Base-by-base conservation (phyloP, 2,113 vertebrate genomes). In the Oncorhynchus tshawytscha region DNA sequence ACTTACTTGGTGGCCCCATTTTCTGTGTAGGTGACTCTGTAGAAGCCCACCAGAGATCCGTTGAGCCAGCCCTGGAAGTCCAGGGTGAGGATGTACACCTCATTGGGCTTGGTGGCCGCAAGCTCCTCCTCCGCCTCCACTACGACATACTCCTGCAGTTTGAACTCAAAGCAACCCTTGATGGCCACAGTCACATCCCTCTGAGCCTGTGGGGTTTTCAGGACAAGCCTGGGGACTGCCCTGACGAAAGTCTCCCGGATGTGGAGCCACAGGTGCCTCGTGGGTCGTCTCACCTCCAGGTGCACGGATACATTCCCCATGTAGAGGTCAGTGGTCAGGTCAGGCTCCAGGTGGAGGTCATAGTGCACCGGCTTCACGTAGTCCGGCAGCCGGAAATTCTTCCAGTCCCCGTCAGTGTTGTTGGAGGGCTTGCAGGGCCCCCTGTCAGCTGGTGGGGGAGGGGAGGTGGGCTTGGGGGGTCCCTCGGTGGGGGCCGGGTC, bases 11-110 rank as follows among this genome's bases (percentile, higher is more conserved):
- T 85, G 4, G 67, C 0, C 25, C 90, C 94, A 0, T 89, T 60
- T 77, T 98, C 97, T 2, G 45, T 79, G 86, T 99, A 99, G 1
- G 95, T 94, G 24, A 97, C 98, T 73, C 91, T 93, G 77, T 99
- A 99, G 83, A 99, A 99, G 0, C 98, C 98, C 82, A 99, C 97
- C 31, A 99, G 92, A 0, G 97, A 97, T 74, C 94, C 94, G 0
- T 95, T 96, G 67, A 99, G 94, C 93, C 93, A 94, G 77, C 96
- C 97, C 49, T 94, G 90, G 86, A 99, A 99, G 81, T 95, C 88
- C 91, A 99, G 72, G 5, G 87, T 96, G 65, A 99, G 94, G 5
- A 89, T 16, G 2, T 98, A 98, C 8, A 65, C 65, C 1, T 91
- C 81, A 0, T 0, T 87, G 3, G 45, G 67, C 0, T 0, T 0